Evolutionary conservation across 2,888 invertebrate genomes (phyloP).

Genomic region (Eledona agricola): DNA sequence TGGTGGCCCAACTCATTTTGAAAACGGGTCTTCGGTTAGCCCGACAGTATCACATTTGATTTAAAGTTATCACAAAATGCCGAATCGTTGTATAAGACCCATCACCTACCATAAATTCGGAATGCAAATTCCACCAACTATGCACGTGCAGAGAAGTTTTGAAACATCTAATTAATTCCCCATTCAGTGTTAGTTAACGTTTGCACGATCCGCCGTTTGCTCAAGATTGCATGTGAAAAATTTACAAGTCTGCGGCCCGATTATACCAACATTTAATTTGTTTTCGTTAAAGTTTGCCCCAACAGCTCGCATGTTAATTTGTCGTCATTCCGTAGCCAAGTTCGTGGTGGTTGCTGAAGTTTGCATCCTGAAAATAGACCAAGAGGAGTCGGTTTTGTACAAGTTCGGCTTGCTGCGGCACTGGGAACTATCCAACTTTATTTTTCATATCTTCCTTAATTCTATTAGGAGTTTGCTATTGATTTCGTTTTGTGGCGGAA

Average conservation of each 20-base stretch:
- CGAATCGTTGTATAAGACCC: too few species aligned
- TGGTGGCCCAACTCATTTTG: too few species aligned
- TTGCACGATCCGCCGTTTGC: too few species aligned
- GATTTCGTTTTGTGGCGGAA: too few species aligned
- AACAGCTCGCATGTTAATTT: slow-evolving; percentile 5
- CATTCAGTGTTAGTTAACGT: slow-evolving; percentile 15
- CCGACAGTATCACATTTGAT: too few species aligned
- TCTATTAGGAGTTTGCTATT: background rate
- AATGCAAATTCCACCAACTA: slow-evolving; percentile 7
- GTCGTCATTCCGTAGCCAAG: background rate
- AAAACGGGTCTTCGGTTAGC: too few species aligned
- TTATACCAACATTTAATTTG: slow-evolving; percentile 8
- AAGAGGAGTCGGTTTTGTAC: background rate
- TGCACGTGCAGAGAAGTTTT: slow-evolving; percentile 17
- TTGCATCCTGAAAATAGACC: background rate
- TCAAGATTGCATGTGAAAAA: too few species aligned
- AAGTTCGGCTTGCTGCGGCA: too few species aligned
- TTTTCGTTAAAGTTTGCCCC: slow-evolving; percentile 9
- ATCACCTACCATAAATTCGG: too few species aligned
- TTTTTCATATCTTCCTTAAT: background rate
- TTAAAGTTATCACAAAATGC: too few species aligned
- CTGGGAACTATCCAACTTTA: too few species aligned
- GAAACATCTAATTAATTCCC: slow-evolving; percentile 19
- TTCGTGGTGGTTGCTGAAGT: background rate
- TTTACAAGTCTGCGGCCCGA: background rate